Base-by-base conservation (phyloP, 2,797 vertebrate genomes). In the Notoglanidium macrostoma region DNA sequence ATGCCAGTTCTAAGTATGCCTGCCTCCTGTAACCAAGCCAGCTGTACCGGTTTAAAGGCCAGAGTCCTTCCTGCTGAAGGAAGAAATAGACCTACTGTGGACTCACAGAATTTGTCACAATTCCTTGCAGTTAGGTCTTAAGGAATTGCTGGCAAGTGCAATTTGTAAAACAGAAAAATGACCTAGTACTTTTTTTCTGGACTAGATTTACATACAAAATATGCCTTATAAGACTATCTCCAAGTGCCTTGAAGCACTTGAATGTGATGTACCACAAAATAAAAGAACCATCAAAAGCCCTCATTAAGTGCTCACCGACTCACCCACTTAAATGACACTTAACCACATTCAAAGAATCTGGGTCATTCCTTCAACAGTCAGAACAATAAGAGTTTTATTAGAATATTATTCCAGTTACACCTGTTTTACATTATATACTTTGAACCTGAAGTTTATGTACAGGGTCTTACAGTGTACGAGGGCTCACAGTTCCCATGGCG, bases 331-430 rank as follows among this genome's bases (percentile, higher is more conserved):
- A 65, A 55, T n/a, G 17, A 40, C 6, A n/a, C 9, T 8, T 26
- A 73, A 40, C 19, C 6, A 49, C 21, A 68, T 51, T 19, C 46
- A 67, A 83, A 26, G 29, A 23, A 49, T 49, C 26, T 65, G 2
- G 76, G 65, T 29, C 40, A 86, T 54, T 59, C 83, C 81, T 86
- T 90, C 57, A 93, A 90, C 91, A 91, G 83, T 92, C 90, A 90
- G 89, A 92, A 92, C 92, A 92, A 86, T 86, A 90, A 85, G 40
- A 88, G 90, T 94, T 95, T 95, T 95, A 94, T 94, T 90, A 84
- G 85, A 89, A 89, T 91, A 91, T 89, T 90, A 91, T 91, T 94
- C 77, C 88, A 93, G 89, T 91, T 91, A 93, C 89, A 93, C 89
- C 90, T 93, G 90, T 89, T 88, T 92, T 88, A 92, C 92, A 93